Evolutionary conservation across 2,888 invertebrate species (phyloP), one percentile per base, ranked within the genome.

Genomic region (Brenthis daphne): DNA sequence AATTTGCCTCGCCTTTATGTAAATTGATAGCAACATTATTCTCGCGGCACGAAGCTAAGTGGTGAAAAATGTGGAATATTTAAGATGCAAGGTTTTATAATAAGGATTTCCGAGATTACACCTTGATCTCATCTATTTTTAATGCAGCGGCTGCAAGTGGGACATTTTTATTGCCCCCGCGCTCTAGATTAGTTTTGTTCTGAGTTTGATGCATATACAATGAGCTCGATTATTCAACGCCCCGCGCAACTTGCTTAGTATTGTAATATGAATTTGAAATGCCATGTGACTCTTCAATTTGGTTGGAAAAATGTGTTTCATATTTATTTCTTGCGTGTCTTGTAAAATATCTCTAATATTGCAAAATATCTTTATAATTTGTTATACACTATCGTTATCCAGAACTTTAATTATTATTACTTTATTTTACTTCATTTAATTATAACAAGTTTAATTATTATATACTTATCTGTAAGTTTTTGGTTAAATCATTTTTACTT

Each of bases 101-200:
- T 89, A 91, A 89, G 87, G 82, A 86, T 86, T 80, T 84, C 85
- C 77, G 88, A 89, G 92, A 91, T 91, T 90, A 91, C 91, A 90
- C 91, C 91, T 90, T 88, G 85, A 78, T 77, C 83, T 88, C 90
- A 87, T 92, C 85, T 87, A 90, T 91, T 88, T 90, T 90, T 88
- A 88, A 90, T 84, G 83, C 84, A 81, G 79, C 82, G 81, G 82
- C 78, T 79, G 84, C 87, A 86, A 88, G 85, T 87, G 88, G 88
- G 90, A 90, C 88, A 87, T 88, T 92, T 92, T 92, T 92, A 92
- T 91, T 90, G 88, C 90, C 87, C 87, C 84, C 79, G 81, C 82
- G 88, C 86, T 85, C 82, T 85, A 89, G 90, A 92, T 92, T 91
- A 92, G 91, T 90, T 91, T 92, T 91, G 91, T 92, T 90, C 87